These are phyloP conservation scores for Eustalomyia histrio DNA, from an alignment of 2,888 invertebrate species.

Conservation along the genomic window DNA sequence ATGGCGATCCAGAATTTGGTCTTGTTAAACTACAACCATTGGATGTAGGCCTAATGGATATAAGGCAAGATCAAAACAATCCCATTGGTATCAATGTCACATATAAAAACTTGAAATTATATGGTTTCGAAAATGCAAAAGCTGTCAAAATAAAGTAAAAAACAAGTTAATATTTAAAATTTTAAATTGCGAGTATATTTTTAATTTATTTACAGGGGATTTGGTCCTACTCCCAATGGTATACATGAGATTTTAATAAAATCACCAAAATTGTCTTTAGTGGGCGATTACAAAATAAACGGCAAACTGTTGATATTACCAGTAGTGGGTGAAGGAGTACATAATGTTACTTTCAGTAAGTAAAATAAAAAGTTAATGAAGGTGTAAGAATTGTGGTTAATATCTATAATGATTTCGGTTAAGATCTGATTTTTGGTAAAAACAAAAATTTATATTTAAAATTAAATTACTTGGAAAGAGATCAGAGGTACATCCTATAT, in stretches of 20 bases:
- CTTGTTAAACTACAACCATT: constrained; percentile 72
- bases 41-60: constrained; percentile 65
- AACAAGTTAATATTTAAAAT: too few species aligned
- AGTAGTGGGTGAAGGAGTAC: constrained; percentile 72
- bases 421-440: too few species aligned
- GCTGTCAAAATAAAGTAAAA: constrained; percentile 60
- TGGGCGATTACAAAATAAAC: constrained; percentile 71
- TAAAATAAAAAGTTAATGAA: neutral
- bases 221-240: constrained; percentile 64
- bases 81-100: constrained; percentile 73
- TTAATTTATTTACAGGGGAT: constrained; percentile 64
- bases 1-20: constrained; percentile 69
- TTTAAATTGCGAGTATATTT: too few species aligned
- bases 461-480: too few species aligned
- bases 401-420: too few species aligned
- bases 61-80: constrained; percentile 71
- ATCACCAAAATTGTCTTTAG: constrained; percentile 35
- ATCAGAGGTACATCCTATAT: too few species aligned
- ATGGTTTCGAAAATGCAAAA: constrained; percentile 67
- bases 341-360: constrained; percentile 67
- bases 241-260: constrained; percentile 58
- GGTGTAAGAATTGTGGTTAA: too few species aligned
- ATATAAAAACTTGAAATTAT: constrained; percentile 69
- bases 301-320: constrained; percentile 75
- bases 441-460: too few species aligned